phyloP scores from a whole-genome alignment of 2,888 invertebrate species.

The Eurytoma californica region DNA sequence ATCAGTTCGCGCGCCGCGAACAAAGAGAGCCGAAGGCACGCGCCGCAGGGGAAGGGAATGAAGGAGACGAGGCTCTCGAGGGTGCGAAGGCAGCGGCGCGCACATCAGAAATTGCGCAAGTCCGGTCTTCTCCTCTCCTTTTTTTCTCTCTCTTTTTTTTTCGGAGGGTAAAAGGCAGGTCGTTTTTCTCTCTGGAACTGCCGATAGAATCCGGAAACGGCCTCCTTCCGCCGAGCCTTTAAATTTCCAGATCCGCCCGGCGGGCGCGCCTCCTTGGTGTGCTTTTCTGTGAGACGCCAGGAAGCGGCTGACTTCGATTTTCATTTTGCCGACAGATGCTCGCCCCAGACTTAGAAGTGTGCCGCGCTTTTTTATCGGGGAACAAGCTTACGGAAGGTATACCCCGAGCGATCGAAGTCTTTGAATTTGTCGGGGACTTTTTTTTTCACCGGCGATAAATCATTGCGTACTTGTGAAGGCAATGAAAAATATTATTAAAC shows the following conservation, averaged over 20 bases:
- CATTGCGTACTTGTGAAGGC: no score
- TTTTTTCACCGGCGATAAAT: no score
- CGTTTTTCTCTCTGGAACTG: neutral
- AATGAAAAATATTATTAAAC: no score
- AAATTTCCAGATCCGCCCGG: neutral
- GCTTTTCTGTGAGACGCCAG: neutral
- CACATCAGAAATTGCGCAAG: neutral
- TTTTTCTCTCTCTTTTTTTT: neutral
- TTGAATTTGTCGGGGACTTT: neutral
- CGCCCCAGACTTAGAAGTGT: neutral
- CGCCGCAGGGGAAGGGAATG: neutral
- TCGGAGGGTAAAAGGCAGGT: neutral
- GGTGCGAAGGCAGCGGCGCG: slow-evolving; percentile 15
- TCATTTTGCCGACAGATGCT: slow-evolving; percentile 30
- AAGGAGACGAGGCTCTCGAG: neutral
- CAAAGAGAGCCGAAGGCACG: neutral
- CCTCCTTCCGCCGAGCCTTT: slow-evolving; percentile 1
- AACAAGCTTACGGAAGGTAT: neutral
- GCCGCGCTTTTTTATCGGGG: neutral
- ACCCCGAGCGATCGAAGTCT: slow-evolving; percentile 3
- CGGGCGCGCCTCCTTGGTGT: neutral
- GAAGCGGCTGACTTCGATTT: slow-evolving; percentile 7
- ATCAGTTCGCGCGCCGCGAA: neutral
- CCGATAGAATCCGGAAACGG: slow-evolving; percentile 33
- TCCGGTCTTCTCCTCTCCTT: neutral